Evolutionary conservation across 2,888 invertebrate species (phyloP), one percentile per base, ranked within the genome.

Genomic region (Cataglyphis rosenhaueri): DNA sequence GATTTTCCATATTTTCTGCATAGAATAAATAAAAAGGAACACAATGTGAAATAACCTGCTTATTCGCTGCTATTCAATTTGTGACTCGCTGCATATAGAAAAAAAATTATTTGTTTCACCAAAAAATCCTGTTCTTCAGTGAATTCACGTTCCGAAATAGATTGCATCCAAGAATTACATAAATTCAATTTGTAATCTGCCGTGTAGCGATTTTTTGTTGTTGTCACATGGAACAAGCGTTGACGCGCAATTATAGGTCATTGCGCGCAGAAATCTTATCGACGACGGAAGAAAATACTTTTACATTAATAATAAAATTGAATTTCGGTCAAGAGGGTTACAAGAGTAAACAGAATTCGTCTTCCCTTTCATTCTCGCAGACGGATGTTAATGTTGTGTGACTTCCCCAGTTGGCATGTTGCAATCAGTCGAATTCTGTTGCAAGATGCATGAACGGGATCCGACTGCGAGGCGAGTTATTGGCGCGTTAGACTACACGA

Each of bases 21-120:
- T 18, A 52, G 2, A 12, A 44, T 55, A 64, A 44, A 12, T n/a
- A 38, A 48, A 41, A 76, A 57, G 4, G 18, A 59, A 5, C 2
- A 12, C 32, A 44, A 68, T 78, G 32, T 10, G 12, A 57, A 59
- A 32, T 57, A 21, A 44, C 12, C 18, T 21, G n/a, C 8, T 66
- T 65, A 64, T 55, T 9, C 41, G 35, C 25, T 25, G 25, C 1
- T 25, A 25, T 25, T 75, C 66, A 55, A 35, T 61, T 68, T 41
- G 52, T 18, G 12, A 25, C n/a, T 35, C 21, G 15, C 8, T 10
- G 25, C 68, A 15, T 44, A 18, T 12, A 12, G 32, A 18, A 64
- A 68, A 82, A 82, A 73, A 83, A 25, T 65, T 73, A 83, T 73
- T 83, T 73, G 48, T 83, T 59, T n/a, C 48, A 32, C 8, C 35